These are phyloP conservation scores for Archilochus colubris DNA, from an alignment of 2,113 vertebrate genomes.

Conservation along the genomic window DNA sequence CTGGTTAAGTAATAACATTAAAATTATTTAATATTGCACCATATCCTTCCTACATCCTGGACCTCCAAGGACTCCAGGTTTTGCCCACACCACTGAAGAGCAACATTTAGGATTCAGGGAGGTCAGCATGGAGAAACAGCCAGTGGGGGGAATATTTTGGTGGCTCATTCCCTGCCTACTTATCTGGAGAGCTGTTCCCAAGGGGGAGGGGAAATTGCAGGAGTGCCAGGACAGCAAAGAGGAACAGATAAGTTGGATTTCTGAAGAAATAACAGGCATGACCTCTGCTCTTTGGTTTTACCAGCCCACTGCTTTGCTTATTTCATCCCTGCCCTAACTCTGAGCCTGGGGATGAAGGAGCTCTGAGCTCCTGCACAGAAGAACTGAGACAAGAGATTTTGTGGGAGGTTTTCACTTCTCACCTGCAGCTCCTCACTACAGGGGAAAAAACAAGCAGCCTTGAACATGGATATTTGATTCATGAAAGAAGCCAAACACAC, in stretches of 20 bases:
- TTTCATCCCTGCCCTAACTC: neutral
- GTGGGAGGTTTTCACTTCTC: neutral
- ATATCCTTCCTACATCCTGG: neutral
- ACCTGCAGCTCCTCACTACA: neutral
- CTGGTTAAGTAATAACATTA: neutral
- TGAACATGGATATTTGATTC: neutral
- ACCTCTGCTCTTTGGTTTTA: neutral
- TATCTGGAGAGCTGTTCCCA: neutral
- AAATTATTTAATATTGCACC: neutral
- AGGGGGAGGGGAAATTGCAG: neutral
- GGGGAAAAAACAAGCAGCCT: neutral
- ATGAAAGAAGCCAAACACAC: neutral
- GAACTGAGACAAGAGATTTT: neutral
- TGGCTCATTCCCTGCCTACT: neutral
- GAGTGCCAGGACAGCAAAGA: neutral
- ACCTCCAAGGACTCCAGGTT: neutral
- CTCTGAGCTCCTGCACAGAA: neutral
- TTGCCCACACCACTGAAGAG: neutral
- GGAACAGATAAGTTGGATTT: rapidly evolving
- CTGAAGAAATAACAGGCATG: neutral
- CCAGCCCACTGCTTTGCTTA: neutral
- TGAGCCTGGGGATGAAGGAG: neutral
- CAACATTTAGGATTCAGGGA: neutral
- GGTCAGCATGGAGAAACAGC: neutral
- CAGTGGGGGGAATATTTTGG: neutral